A percentile compares a stretch with the other conserved stretches of the same genome.
Conservation (phyloP, 2,888 invertebrate species). For the Epinotia brunnichana region DNA sequence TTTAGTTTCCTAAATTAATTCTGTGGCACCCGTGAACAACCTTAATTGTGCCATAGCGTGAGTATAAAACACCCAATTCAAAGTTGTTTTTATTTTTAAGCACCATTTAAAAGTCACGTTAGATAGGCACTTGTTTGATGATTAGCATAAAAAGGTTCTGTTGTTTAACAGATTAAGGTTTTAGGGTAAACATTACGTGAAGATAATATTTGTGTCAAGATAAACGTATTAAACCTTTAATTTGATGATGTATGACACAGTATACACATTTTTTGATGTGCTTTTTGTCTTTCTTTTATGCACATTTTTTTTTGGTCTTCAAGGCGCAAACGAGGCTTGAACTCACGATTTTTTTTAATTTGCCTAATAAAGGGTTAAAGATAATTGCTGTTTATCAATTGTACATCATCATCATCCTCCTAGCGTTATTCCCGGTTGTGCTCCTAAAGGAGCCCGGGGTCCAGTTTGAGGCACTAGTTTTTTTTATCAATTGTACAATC, state of each 20-base stretch:
- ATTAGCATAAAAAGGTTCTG: slow-evolving; percentile 36
- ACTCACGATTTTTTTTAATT: no score
- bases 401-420: no score
- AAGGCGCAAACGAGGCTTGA: no score
- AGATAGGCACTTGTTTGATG: slow-evolving; percentile 23
- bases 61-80: slow-evolving; percentile 65
- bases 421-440: no score
- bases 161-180: slow-evolving; percentile 21
- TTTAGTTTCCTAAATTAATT: slow-evolving; percentile 68
- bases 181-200: slow-evolving; percentile 24
- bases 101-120: slow-evolving; percentile 39
- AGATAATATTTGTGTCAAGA: slow-evolving; percentile 32
- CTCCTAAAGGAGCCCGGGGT: no score
- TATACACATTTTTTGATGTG: no score
- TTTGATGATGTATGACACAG: no score
- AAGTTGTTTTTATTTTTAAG: slow-evolving; percentile 58
- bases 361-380: no score
- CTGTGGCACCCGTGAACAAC: slow-evolving; percentile 57
- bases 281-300: no score
- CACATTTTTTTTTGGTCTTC: no score
- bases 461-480: no score
- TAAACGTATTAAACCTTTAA: background rate
- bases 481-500: background rate
- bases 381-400: background rate
- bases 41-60: slow-evolving; percentile 76